Evolutionary conservation across 2,888 invertebrate species (phyloP), one percentile per base, ranked within the genome.

Genomic region (Lycophotia porphyrea): DNA sequence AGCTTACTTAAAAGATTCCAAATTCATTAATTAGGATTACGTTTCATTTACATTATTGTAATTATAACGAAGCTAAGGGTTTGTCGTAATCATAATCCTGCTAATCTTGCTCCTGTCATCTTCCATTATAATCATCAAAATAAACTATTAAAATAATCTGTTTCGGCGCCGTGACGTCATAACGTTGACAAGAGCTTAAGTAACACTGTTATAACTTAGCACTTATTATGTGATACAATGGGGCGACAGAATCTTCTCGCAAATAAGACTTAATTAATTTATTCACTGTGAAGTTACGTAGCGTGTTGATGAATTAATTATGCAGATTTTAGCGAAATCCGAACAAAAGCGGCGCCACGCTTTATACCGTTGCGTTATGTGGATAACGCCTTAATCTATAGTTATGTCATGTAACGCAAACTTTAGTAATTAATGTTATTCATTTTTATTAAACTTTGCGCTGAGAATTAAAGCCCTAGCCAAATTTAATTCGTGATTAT

Each of bases 261-360:
- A 92, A 94, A 93, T 93, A 93, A 88, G 90, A 91, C 90, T 93
- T 93, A 93, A 94, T 93, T 93, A 95, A 95, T 95, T 93, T 93
- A 95, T 94, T 94, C 93, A 82, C 87, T 82, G 90, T 90, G 87
- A 93, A 94, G 93, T 93, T 93, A 92, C 93, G 93, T 93, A 91
- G 93, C 95, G 94, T 95, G 95, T 90, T 90, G 88, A 81, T 89
- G 95, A 93, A 94, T 94, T 93, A 89, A 93, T 95, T 94, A 93
- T 90, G 92, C 85, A 92, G 93, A 94, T 95, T 94, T 90, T 78
- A 90, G 86, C 88, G 78, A 91, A 91, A 90, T 87, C 86, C 82
- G 84, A 80, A 84, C 87, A 89, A 90, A 90, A 88, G 86, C 87
- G 85, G 87, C 85, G 87, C 88, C 80, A 87, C 78, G 83, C 79